Evolutionary conservation across 2,888 invertebrate species (phyloP), one percentile per base, ranked within the genome.

Genomic region (Agonopterix arenella): DNA sequence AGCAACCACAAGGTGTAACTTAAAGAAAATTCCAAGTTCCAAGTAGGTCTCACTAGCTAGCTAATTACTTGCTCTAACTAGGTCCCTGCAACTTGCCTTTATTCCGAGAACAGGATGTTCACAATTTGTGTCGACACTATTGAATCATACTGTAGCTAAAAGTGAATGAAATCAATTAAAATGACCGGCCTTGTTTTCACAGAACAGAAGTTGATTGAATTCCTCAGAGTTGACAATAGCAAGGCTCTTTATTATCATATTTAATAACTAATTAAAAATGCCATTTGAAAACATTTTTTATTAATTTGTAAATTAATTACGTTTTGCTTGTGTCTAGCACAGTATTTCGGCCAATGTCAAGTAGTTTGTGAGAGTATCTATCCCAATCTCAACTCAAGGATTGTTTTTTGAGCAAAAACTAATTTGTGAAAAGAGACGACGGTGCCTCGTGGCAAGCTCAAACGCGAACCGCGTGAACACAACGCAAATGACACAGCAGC

Each of bases 61-160:
- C 50, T 70, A 66, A 69, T 68, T 60, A 52, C 63, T 54, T 45
- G 44, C 48, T 41, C 66, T 60, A 68, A 56, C 53, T 54, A 54
- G 56, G 56, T 59, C 59, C 57, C 61, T 56, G 56, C 52, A 47
- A 64, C 61, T 47, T 59, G 62, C 53, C 52, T 57, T 51, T 53
- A 57, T 59, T 61, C 61, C 63, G 64, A 67, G 62, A 62, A 61
- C 68, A 76, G 73, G 70, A 74, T 67, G 68, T 56, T 64, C 61
- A 62, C 61, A 58, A 71, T 56, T 61, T 56, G 55, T 58, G 60
- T 59, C 62, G 60, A 62, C 60, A 58, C 57, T 54, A 61, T 54
- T 52, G 52, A 58, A 57, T 62, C 52, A 59, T 59, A 53, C 51
- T 52, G 50, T 50, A 50, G 49, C 60, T 58, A 55, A 64, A 62